Evolutionary conservation across 2,797 vertebrate genomes (phyloP).

Genomic region (Cheirogaleus major): DNA sequence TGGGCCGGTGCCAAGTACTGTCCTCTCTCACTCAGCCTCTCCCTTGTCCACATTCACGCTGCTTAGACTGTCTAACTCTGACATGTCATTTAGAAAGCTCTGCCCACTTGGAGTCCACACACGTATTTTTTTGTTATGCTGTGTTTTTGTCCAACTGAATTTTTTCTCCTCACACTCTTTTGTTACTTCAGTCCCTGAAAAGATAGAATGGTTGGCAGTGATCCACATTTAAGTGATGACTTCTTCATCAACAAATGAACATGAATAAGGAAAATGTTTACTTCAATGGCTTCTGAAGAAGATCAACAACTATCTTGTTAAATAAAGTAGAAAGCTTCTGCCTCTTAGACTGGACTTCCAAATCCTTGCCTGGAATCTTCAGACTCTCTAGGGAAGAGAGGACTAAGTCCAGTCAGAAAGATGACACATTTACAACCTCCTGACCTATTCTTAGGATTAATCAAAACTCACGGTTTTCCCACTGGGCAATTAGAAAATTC

Average conservation of each 20-base stretch:
- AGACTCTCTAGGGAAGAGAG: background rate
- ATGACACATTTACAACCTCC: background rate
- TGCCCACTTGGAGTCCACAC: background rate
- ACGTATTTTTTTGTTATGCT: background rate
- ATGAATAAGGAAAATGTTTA: background rate
- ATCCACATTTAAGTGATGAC: background rate
- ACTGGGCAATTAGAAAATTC: slow-evolving; percentile 30
- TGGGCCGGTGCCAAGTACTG: background rate
- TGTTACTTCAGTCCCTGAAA: background rate
- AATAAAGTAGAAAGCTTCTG: background rate
- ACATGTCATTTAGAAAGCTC: background rate
- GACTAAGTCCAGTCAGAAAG: slow-evolving; percentile 30
- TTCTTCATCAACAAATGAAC: slow-evolving; percentile 29
- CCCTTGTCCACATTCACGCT: background rate
- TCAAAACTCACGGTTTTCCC: slow-evolving; percentile 42
- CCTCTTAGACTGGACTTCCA: background rate
- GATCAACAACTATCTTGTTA: background rate
- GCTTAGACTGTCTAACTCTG: background rate
- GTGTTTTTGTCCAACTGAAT: background rate
- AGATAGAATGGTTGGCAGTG: background rate
- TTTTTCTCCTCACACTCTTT: background rate
- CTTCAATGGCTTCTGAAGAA: background rate
- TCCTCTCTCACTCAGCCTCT: too few relatives aligned
- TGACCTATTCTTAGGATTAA: slow-evolving; percentile 8
- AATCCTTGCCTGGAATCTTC: background rate